phyloP scores from a whole-genome alignment of 2,113 vertebrate species.

The Thryonomys swinderianus region DNA sequence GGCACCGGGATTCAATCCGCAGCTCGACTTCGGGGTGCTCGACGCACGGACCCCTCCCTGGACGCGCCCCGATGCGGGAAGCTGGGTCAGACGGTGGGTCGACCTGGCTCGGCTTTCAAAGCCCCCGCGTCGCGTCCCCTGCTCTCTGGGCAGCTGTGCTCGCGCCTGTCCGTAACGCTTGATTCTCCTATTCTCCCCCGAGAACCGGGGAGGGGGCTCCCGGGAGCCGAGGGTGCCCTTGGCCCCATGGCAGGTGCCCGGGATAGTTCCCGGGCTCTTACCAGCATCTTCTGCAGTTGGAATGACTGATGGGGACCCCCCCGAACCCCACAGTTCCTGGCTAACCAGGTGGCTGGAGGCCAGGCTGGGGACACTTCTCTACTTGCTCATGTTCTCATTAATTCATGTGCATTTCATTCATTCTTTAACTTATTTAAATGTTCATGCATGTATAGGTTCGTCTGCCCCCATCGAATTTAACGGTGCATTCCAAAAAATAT shows the following conservation, averaged over 20 bases:
- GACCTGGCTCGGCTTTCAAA: neutral
- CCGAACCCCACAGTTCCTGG: neutral
- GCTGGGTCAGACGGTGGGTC: fast-evolving
- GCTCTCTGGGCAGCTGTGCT: no score
- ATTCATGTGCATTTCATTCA: neutral
- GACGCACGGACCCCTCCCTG: neutral
- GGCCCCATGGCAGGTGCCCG: fast-evolving
- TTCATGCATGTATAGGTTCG: neutral
- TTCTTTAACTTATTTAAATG: neutral
- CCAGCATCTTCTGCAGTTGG: neutral
- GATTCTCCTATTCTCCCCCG: neutral
- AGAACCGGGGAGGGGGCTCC: neutral
- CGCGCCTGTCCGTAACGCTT: neutral
- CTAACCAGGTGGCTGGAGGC: no score
- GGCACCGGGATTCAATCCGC: neutral
- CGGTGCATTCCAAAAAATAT: no score
- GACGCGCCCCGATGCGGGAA: fast-evolving
- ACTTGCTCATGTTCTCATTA: neutral
- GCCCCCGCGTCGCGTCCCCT: neutral
- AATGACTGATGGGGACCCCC: neutral
- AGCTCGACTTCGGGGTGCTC: neutral
- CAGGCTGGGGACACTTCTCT: neutral
- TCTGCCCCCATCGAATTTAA: no score
- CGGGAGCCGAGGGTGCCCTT: fast-evolving
- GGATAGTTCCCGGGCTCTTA: neutral